phyloP scores from a whole-genome alignment of 2,797 vertebrate genomes.

The Bovichtus diacanthus region DNA sequence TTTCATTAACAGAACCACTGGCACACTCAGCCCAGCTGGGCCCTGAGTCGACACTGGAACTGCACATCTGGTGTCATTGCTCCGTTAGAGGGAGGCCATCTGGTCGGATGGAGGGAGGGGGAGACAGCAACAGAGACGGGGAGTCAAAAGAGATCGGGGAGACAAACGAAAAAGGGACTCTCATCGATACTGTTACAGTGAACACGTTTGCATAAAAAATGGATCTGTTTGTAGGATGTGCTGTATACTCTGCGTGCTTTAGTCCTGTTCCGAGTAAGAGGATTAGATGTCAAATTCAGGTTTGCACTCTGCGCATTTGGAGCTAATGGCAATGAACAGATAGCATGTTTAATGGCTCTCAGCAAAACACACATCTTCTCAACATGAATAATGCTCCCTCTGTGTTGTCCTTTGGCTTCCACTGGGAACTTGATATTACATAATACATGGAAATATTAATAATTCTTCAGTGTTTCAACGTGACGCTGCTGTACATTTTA shows the following conservation, averaged over 20 bases:
- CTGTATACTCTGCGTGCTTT: constrained; percentile 63
- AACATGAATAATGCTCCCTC: constrained; percentile 65
- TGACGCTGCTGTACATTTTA: constrained; percentile 44
- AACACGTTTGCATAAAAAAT: constrained; percentile 55
- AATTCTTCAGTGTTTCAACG: constrained; percentile 57
- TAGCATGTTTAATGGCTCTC: constrained; percentile 76
- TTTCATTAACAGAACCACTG: constrained; percentile 87
- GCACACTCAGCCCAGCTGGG: constrained; percentile 86
- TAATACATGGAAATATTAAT: constrained; percentile 73
- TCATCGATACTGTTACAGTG: constrained; percentile 51
- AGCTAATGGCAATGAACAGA: constrained; percentile 77
- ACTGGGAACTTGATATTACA: constrained; percentile 61
- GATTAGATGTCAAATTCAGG: constrained; percentile 80
- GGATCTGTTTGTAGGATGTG: constrained; percentile 55
- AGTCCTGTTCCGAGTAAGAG: constrained; percentile 75
- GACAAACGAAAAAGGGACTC: constrained; percentile 27
- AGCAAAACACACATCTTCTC: constrained; percentile 59
- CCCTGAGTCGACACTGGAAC: constrained; percentile 81
- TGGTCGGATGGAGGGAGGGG: constrained; percentile 67
- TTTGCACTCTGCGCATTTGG: constrained; percentile 70
- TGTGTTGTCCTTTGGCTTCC: constrained; percentile 53
- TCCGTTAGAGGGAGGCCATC: constrained; percentile 83
- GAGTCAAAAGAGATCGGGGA: constrained; percentile 60
- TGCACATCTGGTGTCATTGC: constrained; percentile 87
- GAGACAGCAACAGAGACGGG: constrained; percentile 46